These are phyloP conservation scores for Lysiphlebus fabarum DNA, from an alignment of 1,140 invertebrate species.

Conservation along the genomic window DNA sequence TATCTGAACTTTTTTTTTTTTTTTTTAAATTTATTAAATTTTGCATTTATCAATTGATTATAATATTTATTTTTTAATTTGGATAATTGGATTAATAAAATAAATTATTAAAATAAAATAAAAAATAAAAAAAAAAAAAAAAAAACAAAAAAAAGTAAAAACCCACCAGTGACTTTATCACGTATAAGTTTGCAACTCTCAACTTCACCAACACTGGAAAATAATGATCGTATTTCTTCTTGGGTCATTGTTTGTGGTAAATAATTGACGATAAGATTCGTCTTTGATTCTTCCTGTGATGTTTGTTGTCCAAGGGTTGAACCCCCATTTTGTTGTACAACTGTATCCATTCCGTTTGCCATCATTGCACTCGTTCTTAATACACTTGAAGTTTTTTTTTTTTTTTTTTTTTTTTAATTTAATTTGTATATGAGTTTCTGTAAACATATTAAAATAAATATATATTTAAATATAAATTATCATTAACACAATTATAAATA, in stretches of 20 bases:
- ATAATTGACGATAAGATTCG: conserved; percentile 99
- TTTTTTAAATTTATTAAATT: too few species aligned
- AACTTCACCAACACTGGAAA: conserved; percentile 96
- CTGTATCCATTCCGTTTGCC: conserved; percentile 78
- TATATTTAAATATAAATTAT: too few species aligned
- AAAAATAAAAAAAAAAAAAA: not conserved
- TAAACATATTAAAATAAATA: too few species aligned
- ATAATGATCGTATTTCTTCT: conserved; percentile 95
- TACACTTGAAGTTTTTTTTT: too few species aligned
- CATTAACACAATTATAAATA: too few species aligned
- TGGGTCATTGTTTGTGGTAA: conserved; percentile 99
- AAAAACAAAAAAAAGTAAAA: not conserved
- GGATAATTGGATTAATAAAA: not conserved
- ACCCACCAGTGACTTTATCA: conserved; percentile 93
- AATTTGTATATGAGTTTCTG: conserved; percentile 11
- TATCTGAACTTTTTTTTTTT: too few species aligned
- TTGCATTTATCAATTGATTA: too few species aligned
- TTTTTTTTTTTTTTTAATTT: too few species aligned
- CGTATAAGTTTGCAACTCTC: conserved; percentile 98
- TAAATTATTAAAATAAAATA: not conserved
- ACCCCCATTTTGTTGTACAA: conserved; percentile 68
- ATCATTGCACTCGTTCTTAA: conserved; percentile 62
- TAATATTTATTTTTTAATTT: not conserved
- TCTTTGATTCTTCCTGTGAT: conserved; percentile 88
- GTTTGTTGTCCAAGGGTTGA: conserved; percentile 64